Evolutionary conservation across 2,797 vertebrate genomes (phyloP).

Genomic region (Pyrrhura leucotis): DNA sequence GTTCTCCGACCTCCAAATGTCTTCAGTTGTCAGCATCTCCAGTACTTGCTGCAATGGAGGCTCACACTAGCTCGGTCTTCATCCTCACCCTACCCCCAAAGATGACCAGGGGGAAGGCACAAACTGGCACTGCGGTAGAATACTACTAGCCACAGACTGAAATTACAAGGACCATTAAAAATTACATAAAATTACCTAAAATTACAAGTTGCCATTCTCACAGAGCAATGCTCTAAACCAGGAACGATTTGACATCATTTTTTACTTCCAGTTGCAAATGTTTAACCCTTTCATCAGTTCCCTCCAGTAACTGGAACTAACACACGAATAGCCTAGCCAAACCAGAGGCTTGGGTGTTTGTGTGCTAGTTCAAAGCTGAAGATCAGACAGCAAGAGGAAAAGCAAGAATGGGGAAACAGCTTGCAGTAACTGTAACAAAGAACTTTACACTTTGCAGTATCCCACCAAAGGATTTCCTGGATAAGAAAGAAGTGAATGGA

Average conservation of each 20-base stretch:
- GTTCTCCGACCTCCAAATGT: background rate
- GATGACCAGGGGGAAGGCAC: rapidly evolving
- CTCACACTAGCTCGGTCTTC: background rate
- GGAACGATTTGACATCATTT: background rate
- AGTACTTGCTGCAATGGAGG: background rate
- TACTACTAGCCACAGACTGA: background rate
- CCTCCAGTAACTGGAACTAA: background rate
- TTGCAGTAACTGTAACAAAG: background rate
- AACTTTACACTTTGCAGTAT: background rate
- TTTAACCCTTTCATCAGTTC: background rate
- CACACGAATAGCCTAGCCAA: background rate
- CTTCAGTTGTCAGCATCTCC: background rate
- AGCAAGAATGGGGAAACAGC: background rate
- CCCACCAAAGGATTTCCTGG: background rate
- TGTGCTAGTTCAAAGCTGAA: background rate
- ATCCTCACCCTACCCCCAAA: background rate
- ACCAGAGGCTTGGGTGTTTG: background rate
- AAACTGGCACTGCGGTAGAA: background rate
- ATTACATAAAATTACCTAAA: background rate
- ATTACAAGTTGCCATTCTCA: background rate
- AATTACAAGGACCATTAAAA: background rate
- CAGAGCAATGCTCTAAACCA: background rate
- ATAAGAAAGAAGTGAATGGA: background rate
- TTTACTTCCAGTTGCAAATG: background rate
- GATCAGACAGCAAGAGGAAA: background rate